phyloP scores from a whole-genome alignment of 2,888 invertebrate species.

The Choreutis nemorana region DNA sequence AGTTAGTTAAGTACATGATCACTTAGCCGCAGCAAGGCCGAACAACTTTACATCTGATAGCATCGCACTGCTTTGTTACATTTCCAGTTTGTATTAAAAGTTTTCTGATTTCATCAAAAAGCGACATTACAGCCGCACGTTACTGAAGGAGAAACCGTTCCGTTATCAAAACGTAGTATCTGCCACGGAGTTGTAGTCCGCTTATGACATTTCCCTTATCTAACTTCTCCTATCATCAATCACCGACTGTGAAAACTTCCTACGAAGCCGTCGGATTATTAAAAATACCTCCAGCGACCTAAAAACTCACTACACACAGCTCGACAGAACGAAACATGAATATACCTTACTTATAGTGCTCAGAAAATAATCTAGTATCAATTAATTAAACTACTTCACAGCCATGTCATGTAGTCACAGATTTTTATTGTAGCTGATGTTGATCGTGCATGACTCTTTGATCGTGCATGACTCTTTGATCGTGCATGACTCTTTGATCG shows the following conservation, averaged over 20 bases:
- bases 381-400: too few relatives aligned
- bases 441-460: too few relatives aligned
- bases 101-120: constrained; percentile 7
- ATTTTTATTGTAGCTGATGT: too few relatives aligned
- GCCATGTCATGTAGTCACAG: too few relatives aligned
- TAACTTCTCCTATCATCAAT: constrained; percentile 27
- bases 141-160: constrained; percentile 1
- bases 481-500: too few relatives aligned
- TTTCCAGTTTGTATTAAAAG: constrained; percentile 1
- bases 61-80: too few relatives aligned
- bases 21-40: too few relatives aligned
- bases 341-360: too few relatives aligned
- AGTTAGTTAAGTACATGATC: too few relatives aligned
- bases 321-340: background rate
- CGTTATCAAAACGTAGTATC: constrained; percentile 11
- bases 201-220: constrained; percentile 25
- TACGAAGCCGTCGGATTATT: constrained; percentile 18
- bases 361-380: too few relatives aligned
- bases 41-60: too few relatives aligned
- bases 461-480: too few relatives aligned
- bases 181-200: constrained; percentile 10
- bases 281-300: constrained; percentile 17
- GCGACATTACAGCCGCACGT: constrained; percentile 4
- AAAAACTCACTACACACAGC: constrained; percentile 1
- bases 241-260: constrained; percentile 13